These are phyloP conservation scores for Agonopterix subpropinquella DNA, from an alignment of 2,888 invertebrate genomes.

Conservation along the genomic window DNA sequence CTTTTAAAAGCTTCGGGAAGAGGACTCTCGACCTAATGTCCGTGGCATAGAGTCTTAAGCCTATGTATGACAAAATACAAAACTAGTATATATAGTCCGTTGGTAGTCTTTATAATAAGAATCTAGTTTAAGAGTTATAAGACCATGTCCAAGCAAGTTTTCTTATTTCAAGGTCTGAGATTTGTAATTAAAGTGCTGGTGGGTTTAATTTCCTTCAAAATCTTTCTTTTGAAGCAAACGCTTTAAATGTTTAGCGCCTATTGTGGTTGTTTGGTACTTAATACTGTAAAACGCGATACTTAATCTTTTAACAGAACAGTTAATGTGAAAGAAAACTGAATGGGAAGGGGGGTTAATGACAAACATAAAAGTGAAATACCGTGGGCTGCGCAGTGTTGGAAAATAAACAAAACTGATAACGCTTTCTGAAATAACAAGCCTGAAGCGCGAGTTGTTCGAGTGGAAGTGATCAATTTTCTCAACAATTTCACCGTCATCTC, in stretches of 20 bases:
- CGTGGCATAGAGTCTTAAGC: constrained; percentile 6
- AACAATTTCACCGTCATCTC: constrained; percentile 72
- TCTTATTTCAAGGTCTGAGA: constrained; percentile 1
- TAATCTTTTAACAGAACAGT: neutral
- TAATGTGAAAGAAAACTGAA: neutral
- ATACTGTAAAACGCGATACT: neutral
- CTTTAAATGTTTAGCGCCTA: no score
- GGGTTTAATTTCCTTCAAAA: no score
- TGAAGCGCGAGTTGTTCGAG: constrained; percentile 47
- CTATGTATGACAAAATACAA: constrained; percentile 1
- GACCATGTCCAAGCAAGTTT: constrained; percentile 4
- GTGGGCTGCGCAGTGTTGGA: neutral
- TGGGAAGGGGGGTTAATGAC: neutral
- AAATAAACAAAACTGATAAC: constrained; percentile 31
- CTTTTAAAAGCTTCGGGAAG: constrained; percentile 3
- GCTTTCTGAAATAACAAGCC: constrained; percentile 43
- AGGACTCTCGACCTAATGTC: constrained; percentile 11
- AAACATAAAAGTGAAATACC: neutral
- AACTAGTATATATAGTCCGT: constrained; percentile 1
- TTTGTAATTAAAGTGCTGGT: constrained; percentile 1
- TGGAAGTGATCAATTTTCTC: constrained; percentile 72
- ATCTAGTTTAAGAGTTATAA: constrained; percentile 6
- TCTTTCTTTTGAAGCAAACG: no score
- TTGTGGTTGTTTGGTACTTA: no score
- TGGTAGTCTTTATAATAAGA: constrained; percentile 2